Evolutionary conservation across 2,797 vertebrate species (phyloP).

Genomic region (Spheniscus humboldti): DNA sequence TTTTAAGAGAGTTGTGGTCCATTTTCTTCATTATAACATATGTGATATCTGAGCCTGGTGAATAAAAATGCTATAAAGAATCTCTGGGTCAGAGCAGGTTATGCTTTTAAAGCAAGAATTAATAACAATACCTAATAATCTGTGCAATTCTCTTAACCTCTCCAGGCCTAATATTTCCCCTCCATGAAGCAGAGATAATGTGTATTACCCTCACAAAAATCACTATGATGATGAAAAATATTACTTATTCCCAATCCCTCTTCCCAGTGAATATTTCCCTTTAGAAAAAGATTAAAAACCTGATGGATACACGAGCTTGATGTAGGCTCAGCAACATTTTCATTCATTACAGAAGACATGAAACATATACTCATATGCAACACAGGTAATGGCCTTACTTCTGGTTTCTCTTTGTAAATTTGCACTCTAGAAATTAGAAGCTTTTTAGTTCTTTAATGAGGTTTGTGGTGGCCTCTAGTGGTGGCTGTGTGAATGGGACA

Average conservation of each 20-base stretch:
- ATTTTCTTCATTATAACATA: background rate
- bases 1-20: background rate
- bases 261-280: background rate
- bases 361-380: background rate
- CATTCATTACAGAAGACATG: background rate
- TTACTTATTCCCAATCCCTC: background rate
- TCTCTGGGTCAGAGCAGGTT: background rate
- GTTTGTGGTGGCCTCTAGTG: conserved; percentile 22
- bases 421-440: background rate
- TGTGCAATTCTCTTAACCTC: background rate
- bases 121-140: background rate
- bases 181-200: background rate
- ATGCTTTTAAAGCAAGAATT: background rate
- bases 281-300: background rate
- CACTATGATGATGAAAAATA: background rate
- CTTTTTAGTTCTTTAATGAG: background rate
- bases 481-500: background rate
- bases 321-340: background rate
- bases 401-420: background rate
- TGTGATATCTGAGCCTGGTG: background rate
- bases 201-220: background rate
- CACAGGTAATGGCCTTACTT: background rate
- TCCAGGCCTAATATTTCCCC: background rate
- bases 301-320: background rate
- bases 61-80: background rate